Evolutionary conservation across 2,113 vertebrate genomes (phyloP), one percentile per base, ranked within the genome.

Genomic region (Apaloderma vittatum): DNA sequence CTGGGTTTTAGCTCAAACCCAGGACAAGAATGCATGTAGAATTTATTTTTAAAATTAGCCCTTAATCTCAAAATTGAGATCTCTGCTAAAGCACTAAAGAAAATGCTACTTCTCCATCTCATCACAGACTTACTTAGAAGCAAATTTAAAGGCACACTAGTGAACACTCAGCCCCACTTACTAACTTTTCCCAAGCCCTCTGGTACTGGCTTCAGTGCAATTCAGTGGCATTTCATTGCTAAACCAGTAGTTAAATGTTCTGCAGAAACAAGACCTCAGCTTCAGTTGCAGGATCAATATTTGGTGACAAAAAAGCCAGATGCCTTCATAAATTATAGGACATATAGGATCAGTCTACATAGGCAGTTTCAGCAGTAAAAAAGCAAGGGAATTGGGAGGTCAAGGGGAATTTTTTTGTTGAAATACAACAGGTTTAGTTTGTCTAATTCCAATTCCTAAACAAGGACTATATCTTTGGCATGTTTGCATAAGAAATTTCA

Each of bases 321-420:
- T 66, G 70, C 29, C 20, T 76, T 74, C 24, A 12, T 59, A 48
- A 86, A 18, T 40, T 48, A 26, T 9, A 70, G 21, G 16, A 49
- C 58, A 55, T 6, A 2, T 72, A 55, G 11, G 12, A 15, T 90
- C 24, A 30, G 19, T 78, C 84, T 74, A 52, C 15, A 57, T 21
- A n/a, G 3, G 11, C 10, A 54, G 4, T 70, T 82, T 59, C 52
- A 84, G 15, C 26, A 65, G 37, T 55, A 34, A 71, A 86, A 68
- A 63, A 6, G 3, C 75, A 79, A 49, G 6, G 7, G 4, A 8
- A 4, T 0, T 79, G 27, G 3, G 10, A 11, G 9, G 11, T 8
- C 4, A 5, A 34, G 6, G 9, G 9, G 15, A 76, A 59, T 36
- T 5, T 43, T 1, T 37, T 90, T 84, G 22, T 61, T 82, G 78